These are phyloP conservation scores for Hapalemur alaotrensis DNA, from an alignment of 2,797 vertebrate genomes.

Conservation along the genomic window DNA sequence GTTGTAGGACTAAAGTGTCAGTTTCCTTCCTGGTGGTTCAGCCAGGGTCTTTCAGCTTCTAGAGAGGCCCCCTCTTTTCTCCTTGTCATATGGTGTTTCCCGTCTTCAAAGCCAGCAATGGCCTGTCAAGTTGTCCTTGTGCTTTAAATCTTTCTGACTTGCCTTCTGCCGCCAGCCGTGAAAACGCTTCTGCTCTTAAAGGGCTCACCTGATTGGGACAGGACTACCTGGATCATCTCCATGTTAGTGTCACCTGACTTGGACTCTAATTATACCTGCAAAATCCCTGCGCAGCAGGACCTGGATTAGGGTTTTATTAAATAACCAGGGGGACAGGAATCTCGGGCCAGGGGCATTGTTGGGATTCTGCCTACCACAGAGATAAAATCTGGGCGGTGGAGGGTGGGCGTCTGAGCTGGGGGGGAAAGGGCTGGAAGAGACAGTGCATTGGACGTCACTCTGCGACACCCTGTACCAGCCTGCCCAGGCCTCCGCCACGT, in stretches of 20 bases:
- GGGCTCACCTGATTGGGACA: not conserved
- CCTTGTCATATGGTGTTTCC: not conserved
- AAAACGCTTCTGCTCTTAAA: not conserved
- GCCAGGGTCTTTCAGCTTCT: not conserved
- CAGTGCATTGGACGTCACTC: not conserved
- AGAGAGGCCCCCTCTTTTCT: not conserved
- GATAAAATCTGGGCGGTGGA: not conserved
- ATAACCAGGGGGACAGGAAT: not conserved
- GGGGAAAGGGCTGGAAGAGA: accelerated
- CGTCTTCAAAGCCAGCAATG: not conserved
- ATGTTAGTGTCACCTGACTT: not conserved
- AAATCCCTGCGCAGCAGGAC: not conserved
- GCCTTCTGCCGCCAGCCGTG: not conserved
- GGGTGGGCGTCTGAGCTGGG: not conserved
- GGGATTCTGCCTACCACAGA: not conserved
- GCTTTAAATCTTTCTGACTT: not conserved
- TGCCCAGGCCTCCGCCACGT: too few relatives aligned
- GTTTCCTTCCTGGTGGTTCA: not conserved
- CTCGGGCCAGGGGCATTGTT: not conserved
- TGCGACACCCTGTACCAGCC: not conserved
- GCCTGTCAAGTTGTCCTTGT: accelerated
- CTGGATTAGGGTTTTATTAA: not conserved
- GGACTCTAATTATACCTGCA: not conserved
- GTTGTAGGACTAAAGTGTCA: too few relatives aligned
- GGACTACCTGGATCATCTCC: not conserved